These are phyloP conservation scores for Ambastaia sidthimunki DNA, from an alignment of 2,797 vertebrate species.

Conservation along the genomic window DNA sequence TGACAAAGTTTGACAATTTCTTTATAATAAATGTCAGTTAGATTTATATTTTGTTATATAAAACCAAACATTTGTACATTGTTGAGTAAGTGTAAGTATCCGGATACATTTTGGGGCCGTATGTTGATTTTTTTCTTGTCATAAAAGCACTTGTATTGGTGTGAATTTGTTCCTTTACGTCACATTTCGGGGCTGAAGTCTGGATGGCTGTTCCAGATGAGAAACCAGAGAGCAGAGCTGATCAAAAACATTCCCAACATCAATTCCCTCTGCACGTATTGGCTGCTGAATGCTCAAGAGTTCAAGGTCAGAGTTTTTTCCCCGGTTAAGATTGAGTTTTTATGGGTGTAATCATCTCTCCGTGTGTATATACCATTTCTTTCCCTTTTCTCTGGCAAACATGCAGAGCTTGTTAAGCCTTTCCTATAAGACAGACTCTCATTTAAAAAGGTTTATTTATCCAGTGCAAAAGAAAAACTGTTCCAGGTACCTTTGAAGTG, in stretches of 20 bases:
- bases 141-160: background rate
- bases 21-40: background rate
- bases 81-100: background rate
- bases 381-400: constrained; percentile 49
- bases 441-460: constrained; percentile 39
- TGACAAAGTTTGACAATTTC: background rate
- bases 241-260: constrained; percentile 65
- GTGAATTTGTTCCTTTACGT: constrained; percentile 23
- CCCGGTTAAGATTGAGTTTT: constrained; percentile 27
- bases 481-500: constrained; percentile 47
- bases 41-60: constrained; percentile 1
- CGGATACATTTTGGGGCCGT: background rate
- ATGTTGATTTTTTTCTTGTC: background rate
- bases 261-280: constrained; percentile 48
- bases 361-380: constrained; percentile 52
- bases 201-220: constrained; percentile 53
- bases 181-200: constrained; percentile 44
- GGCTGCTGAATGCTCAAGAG: constrained; percentile 9
- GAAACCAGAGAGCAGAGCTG: constrained; percentile 57
- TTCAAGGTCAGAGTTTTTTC: constrained; percentile 36
- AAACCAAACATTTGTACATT: background rate
- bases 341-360: constrained; percentile 54
- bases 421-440: constrained; percentile 7
- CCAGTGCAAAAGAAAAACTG: constrained; percentile 13
- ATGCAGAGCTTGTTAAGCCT: constrained; percentile 28